phyloP scores from a whole-genome alignment of 2,888 invertebrate species.

The Metalampra italica region DNA sequence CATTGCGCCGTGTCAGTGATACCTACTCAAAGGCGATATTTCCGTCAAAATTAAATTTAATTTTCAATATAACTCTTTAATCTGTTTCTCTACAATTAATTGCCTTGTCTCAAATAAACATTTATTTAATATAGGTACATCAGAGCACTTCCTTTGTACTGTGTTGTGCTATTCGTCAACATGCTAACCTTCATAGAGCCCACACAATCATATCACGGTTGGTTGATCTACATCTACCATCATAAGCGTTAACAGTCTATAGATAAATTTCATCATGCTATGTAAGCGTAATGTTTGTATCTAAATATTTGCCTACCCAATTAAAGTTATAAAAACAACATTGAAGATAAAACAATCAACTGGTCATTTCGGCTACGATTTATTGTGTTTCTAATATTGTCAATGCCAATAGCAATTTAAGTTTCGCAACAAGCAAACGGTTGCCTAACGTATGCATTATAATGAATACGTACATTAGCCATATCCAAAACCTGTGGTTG shows the following conservation, averaged over 20 bases:
- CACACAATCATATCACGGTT: conserved; percentile 5
- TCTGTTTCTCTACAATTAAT: no score
- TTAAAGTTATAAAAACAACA: no score
- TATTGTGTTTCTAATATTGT: background rate
- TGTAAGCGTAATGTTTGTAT: no score
- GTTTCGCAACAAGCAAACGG: conserved; percentile 5
- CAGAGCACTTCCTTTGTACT: background rate
- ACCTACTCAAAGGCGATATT: no score
- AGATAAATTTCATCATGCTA: no score
- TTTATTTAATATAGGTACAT: no score
- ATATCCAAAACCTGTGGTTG: conserved; percentile 19
- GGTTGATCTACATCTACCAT: background rate
- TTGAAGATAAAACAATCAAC: background rate
- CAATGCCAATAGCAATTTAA: conserved; percentile 1
- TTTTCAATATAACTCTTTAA: no score
- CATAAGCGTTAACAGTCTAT: background rate
- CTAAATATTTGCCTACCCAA: no score
- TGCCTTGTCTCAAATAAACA: no score
- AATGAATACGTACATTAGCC: conserved; percentile 4
- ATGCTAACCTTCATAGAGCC: conserved; percentile 6
- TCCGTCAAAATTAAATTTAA: no score
- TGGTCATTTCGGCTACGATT: background rate
- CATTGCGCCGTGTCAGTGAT: no score
- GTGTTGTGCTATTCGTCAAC: background rate
- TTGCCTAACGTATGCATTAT: conserved; percentile 5